phyloP scores from a whole-genome alignment of 2,888 invertebrate genomes.

The Callinectes sapidus region DNA sequence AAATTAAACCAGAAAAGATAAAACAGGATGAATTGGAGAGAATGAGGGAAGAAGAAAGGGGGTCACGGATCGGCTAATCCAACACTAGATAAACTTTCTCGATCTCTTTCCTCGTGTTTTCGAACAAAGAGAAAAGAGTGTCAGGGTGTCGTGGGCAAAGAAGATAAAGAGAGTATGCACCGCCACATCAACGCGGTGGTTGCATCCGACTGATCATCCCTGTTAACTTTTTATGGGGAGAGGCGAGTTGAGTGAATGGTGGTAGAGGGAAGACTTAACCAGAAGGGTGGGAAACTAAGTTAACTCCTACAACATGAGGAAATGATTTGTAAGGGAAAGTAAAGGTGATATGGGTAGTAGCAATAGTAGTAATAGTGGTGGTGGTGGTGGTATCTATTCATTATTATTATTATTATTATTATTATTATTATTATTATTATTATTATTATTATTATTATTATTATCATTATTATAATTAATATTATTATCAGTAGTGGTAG shows the following conservation, averaged over 20 bases:
- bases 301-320: neutral
- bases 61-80: neutral
- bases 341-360: no score
- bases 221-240: neutral
- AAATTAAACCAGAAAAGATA: neutral
- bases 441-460: no score
- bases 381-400: no score
- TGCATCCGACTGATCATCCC: no score
- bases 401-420: no score
- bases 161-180: neutral
- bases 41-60: neutral
- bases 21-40: neutral
- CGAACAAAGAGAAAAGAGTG: neutral
- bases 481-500: no score
- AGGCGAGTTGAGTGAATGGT: neutral
- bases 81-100: neutral
- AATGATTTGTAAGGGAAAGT: neutral
- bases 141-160: conserved; percentile 4
- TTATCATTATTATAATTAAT: no score
- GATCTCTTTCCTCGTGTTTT: conserved; percentile 7
- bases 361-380: neutral
- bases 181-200: neutral
- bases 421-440: no score
- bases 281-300: neutral
- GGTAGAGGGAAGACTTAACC: neutral